These are phyloP conservation scores for Pipra filicauda DNA, from an alignment of 2,113 vertebrate species.

Conservation along the genomic window DNA sequence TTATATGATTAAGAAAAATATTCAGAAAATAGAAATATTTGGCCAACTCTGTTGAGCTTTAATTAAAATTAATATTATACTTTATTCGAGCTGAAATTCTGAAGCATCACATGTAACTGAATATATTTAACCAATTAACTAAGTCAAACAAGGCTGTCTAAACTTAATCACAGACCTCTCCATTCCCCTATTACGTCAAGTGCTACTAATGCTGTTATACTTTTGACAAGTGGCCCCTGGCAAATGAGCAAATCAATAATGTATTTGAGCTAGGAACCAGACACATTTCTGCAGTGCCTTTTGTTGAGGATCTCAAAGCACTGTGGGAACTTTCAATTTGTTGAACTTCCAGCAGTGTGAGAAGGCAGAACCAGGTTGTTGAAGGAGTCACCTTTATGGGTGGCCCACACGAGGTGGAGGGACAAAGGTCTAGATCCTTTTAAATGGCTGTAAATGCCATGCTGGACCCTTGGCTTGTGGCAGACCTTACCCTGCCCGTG, in stretches of 20 bases:
- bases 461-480: not conserved
- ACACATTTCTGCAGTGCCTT: constrained; percentile 1
- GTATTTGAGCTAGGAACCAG: not conserved
- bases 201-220: constrained; percentile 47
- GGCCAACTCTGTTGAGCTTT: constrained; percentile 70
- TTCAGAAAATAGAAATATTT: constrained; percentile 77
- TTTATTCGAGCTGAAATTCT: constrained; percentile 72
- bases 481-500: not conserved
- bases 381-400: not conserved
- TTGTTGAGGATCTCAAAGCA: not conserved
- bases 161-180: constrained; percentile 63
- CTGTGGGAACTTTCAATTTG: not conserved
- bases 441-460: not conserved
- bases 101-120: constrained; percentile 63
- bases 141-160: constrained; percentile 69
- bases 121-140: constrained; percentile 80
- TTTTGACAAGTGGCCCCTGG: constrained; percentile 61
- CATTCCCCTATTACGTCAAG: constrained; percentile 51
- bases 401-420: rapidly evolving
- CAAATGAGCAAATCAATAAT: constrained; percentile 51
- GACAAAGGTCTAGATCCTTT: not conserved
- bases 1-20: constrained; percentile 64
- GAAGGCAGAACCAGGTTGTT: not conserved
- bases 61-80: constrained; percentile 81
- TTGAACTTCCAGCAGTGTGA: not conserved